Evolutionary conservation across 92 coral and sea anemone genomes (phyloP).

Genomic region (Heteractis magnifica): DNA sequence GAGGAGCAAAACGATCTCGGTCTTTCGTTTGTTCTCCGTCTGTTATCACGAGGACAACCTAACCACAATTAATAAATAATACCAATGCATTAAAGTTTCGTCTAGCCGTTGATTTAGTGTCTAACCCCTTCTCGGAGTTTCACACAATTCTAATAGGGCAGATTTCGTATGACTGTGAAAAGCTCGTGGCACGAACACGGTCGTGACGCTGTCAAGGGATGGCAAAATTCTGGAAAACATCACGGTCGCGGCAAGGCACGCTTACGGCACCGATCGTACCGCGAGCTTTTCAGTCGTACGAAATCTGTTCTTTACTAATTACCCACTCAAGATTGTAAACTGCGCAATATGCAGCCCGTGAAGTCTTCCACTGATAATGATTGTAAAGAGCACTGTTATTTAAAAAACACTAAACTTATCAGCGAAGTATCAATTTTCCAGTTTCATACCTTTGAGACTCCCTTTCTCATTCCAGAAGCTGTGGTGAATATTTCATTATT

Average conservation of each 20-base stretch:
- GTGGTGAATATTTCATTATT: background rate
- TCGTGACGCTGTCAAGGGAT: too few species aligned
- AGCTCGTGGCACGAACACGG: too few species aligned
- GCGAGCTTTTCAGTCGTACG: too few species aligned
- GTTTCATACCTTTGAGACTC: background rate
- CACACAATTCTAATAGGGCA: background rate
- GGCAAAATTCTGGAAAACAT: too few species aligned
- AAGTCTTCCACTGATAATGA: too few species aligned
- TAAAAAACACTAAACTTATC: background rate
- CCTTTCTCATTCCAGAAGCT: slow-evolving; percentile 5
- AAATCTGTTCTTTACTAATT: too few species aligned
- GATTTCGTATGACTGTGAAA: too few species aligned
- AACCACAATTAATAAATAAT: background rate
- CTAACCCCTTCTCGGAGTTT: background rate
- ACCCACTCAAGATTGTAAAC: too few species aligned
- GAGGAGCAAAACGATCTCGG: slow-evolving; percentile 27
- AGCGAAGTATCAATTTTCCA: background rate
- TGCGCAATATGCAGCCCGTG: too few species aligned
- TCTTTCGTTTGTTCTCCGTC: slow-evolving; percentile 60
- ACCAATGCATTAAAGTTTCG: background rate
- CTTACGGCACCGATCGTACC: too few species aligned
- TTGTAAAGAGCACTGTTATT: background rate
- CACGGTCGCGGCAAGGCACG: too few species aligned
- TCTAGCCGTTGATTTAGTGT: too few species aligned
- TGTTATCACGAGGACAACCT: slow-evolving; percentile 53